These are phyloP conservation scores for Epizoanthus illoricatus DNA, from an alignment of 92 coral and sea anemone species.

Conservation along the genomic window DNA sequence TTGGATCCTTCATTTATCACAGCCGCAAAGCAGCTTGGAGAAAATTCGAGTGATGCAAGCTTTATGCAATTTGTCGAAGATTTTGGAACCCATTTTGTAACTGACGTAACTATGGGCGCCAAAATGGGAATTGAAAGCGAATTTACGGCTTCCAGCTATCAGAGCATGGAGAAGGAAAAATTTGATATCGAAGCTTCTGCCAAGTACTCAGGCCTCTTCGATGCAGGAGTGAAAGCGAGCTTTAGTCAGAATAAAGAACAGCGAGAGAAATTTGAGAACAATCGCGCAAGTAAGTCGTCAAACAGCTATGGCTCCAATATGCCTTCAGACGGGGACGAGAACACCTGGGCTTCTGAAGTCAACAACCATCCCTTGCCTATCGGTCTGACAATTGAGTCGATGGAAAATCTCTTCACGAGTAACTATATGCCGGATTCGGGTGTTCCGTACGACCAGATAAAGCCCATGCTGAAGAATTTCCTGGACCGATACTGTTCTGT, in stretches of 20 bases:
- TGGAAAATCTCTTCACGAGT: conserved; percentile 39
- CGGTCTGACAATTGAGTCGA: conserved; percentile 7
- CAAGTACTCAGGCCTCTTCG: neutral
- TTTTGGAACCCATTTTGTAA: neutral
- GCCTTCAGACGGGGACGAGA: neutral
- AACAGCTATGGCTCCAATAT: neutral
- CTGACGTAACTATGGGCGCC: neutral
- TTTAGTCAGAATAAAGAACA: neutral
- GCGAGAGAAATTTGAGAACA: conserved; percentile 3
- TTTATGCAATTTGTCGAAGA: conserved; percentile 7
- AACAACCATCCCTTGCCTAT: conserved; percentile 40
- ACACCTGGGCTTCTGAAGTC: conserved; percentile 6
- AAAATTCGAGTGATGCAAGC: neutral
- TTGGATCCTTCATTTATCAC: neutral
- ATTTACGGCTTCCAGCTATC: neutral
- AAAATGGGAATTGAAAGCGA: conserved; percentile 9
- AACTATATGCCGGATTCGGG: conserved; percentile 22
- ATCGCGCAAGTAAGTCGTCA: neutral
- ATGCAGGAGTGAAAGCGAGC: neutral
- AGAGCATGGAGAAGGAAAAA: neutral
- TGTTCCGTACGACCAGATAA: conserved; percentile 20
- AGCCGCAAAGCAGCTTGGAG: neutral
- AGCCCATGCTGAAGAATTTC: conserved; percentile 15
- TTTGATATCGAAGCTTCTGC: conserved; percentile 5
- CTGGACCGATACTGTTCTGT: conserved; percentile 31